Evolutionary conservation across 2,113 vertebrate species (phyloP), one percentile per base, ranked within the genome.

Genomic region (Sebastes fasciatus): DNA sequence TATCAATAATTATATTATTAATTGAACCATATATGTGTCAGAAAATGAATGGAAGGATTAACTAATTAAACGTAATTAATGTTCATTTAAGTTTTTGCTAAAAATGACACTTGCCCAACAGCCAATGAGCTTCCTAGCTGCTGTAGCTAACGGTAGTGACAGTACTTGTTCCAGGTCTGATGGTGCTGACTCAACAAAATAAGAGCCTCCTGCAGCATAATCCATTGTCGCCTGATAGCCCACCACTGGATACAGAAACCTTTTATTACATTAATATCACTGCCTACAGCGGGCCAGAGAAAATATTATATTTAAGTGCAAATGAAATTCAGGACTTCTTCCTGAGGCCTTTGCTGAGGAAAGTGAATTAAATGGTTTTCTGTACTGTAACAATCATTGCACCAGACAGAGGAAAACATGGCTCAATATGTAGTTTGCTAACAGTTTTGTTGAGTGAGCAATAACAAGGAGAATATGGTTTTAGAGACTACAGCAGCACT

Each of bases 201-300:
- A 43, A 72, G 70, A 48, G 21, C 69, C n/a, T 72, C n/a, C 13
- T 46, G 54, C 54, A 58, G 52, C 54, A 46, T 4, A 73, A 57
- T 57, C 40, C 19, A 58, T 21, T 21, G 11, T 14, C 5, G 34
- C 69, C 52, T 10, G 12, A 23, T 48, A 26, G 21, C 8, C 52
- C 3, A 0, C 52, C 19, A 14, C 21, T 2, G 17, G 7, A 77
- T n/a, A 48, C 51, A 58, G 40, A 67, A 21, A 40, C 3, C 19
- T 9, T 23, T 23, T 54, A 23, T 23, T 45, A 21, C 61, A 65
- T 40, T 42, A 14, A 77, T 67, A 60, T 16, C 3, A 26, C 6
- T n/a, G 11, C 46, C 46, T 74, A 48, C 5, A 42, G 72, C 57
- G 34, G 16, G 57, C 16, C 5, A 74, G 71, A 49, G 42, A 43